These are phyloP conservation scores for Peribatodes rhomboidaria DNA, from an alignment of 2,888 invertebrate genomes.

Conservation along the genomic window DNA sequence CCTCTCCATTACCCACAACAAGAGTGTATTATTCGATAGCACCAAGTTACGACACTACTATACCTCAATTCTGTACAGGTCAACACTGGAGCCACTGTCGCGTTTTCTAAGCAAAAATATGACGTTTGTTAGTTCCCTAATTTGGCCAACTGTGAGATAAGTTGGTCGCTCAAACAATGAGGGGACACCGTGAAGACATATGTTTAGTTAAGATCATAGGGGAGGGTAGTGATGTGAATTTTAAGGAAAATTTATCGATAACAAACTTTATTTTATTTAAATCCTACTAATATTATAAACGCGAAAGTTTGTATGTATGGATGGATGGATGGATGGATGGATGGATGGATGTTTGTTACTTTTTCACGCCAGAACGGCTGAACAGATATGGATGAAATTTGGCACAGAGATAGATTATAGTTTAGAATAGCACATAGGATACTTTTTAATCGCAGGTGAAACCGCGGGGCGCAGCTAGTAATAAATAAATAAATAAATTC, in stretches of 20 bases:
- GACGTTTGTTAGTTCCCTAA: background rate
- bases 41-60: slow-evolving; percentile 10
- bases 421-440: too few relatives aligned
- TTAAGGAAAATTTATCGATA: slow-evolving; percentile 19
- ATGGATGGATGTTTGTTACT: too few relatives aligned
- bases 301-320: too few relatives aligned
- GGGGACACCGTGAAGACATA: slow-evolving; percentile 55
- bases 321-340: too few relatives aligned
- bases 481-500: too few relatives aligned
- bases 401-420: too few relatives aligned
- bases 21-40: slow-evolving; percentile 25
- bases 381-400: too few relatives aligned
- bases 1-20: slow-evolving; percentile 18
- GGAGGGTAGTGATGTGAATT: slow-evolving; percentile 35
- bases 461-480: too few relatives aligned
- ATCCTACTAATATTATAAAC: too few relatives aligned
- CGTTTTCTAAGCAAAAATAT: background rate
- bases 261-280: background rate
- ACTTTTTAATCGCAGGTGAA: too few relatives aligned
- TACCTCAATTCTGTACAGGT: background rate
- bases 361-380: too few relatives aligned
- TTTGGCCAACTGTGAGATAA: background rate
- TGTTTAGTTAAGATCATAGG: slow-evolving; percentile 51
- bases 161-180: background rate
- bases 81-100: background rate